A percentile compares a stretch with the other conserved stretches of the same genome.
Conservation (phyloP, 2,888 invertebrate species). For the Pediacus dermestoides region DNA sequence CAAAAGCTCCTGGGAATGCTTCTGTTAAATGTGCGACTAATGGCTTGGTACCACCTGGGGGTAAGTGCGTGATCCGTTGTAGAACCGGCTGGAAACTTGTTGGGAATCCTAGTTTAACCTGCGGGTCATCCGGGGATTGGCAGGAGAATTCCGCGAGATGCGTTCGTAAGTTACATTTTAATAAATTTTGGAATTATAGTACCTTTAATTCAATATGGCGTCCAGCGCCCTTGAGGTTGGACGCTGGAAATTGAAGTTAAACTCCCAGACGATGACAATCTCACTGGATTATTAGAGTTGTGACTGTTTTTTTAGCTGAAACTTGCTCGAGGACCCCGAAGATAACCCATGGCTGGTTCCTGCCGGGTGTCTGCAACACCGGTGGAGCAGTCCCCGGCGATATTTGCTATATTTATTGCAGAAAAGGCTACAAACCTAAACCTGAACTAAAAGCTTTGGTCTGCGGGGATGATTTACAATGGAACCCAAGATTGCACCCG, state of each 20-base stretch:
- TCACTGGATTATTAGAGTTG: slow-evolving; percentile 1
- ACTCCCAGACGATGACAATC: background rate
- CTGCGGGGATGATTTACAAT: slow-evolving; percentile 36
- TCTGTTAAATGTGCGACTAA: slow-evolving; percentile 34
- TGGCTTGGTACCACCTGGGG: slow-evolving; percentile 40
- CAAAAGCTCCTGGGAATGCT: slow-evolving; percentile 35
- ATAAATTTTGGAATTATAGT: background rate
- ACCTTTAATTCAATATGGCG: too few relatives aligned
- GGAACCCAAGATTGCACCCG: slow-evolving; percentile 31
- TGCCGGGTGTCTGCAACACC: slow-evolving; percentile 53
- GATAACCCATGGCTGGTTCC: slow-evolving; percentile 53
- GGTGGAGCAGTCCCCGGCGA: slow-evolving; percentile 51
- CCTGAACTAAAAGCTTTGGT: slow-evolving; percentile 28
- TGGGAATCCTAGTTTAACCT: slow-evolving; percentile 53
- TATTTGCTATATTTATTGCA: slow-evolving; percentile 52
- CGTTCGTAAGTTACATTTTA: slow-evolving; percentile 50
- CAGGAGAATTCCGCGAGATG: slow-evolving; percentile 53
- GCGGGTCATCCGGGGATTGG: slow-evolving; percentile 53
- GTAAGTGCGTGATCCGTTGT: slow-evolving; percentile 53
- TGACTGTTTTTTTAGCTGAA: slow-evolving; percentile 47
- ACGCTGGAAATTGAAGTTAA: background rate
- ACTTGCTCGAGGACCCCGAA: slow-evolving; percentile 51
- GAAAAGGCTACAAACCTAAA: slow-evolving; percentile 48
- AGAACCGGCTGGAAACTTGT: slow-evolving; percentile 54
- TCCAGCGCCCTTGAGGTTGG: too few relatives aligned